Conservation (phyloP, 2,113 vertebrate genomes). For the Laticauda colubrina region DNA sequence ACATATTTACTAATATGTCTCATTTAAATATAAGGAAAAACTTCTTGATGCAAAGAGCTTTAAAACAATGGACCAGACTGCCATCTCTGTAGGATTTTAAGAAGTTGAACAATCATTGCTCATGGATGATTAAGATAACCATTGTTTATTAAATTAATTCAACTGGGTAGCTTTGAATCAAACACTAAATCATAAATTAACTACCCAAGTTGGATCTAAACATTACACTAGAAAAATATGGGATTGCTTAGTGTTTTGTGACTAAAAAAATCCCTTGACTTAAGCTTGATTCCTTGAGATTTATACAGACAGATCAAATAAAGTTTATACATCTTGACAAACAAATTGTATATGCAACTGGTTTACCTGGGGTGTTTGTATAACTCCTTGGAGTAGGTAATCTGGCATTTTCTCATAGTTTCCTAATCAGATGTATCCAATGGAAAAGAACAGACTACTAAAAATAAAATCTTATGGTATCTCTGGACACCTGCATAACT, state of each 20-base stretch:
- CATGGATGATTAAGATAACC: not conserved
- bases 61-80: not conserved
- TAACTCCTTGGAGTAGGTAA: not conserved
- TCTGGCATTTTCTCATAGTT: not conserved
- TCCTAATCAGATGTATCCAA: not conserved
- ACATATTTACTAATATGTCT: not conserved
- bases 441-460: not conserved
- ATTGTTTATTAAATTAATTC: not conserved
- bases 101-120: not conserved
- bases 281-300: not conserved
- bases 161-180: not conserved
- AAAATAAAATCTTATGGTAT: too few relatives aligned
- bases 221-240: not conserved
- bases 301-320: not conserved
- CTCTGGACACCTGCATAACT: too few relatives aligned
- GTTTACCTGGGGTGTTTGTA: not conserved
- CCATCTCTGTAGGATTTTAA: not conserved
- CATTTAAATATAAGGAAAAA: not conserved
- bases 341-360: not conserved
- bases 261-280: not conserved
- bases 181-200: not conserved
- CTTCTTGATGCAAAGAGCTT: not conserved
- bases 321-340: not conserved
- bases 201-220: not conserved
- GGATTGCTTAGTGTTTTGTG: not conserved